Evolutionary conservation across 2,113 vertebrate genomes (phyloP), one percentile per base, ranked within the genome.

Genomic region (Taurulus bubalis): DNA sequence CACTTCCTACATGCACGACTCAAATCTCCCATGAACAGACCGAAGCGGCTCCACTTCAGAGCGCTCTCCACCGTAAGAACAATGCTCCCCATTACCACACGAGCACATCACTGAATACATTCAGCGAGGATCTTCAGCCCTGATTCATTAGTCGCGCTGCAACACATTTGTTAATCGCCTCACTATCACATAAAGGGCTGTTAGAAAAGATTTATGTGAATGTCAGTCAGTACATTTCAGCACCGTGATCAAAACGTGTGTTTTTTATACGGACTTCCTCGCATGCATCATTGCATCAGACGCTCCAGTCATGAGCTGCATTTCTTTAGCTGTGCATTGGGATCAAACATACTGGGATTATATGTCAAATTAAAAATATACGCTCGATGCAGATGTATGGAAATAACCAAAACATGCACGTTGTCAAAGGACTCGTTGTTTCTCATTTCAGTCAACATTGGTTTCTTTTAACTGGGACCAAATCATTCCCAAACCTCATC

Each of bases 81-180:
- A 74, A 65, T 32, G 49, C 32, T 8, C 34, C 67, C 26, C n/a
- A 40, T 78, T 69, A 70, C 34, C 4, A 59, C 53, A 34, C 58
- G 5, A 49, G 63, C 56, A 66, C 24, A 79, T 81, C 71, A 62
- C 49, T 49, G 73, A 81, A 82, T 75, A 80, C 51, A 79, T 75
- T 30, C 65, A 34, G 55, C 67, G 36, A 70, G 53, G 30, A 53
- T 83, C 56, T 71, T 36, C 60, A 83, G 65, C 71, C 73, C 42
- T 58, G 68, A 79, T 64, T 87, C 64, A 75, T 90, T 85, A 77
- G 80, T 79, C 53, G 11, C 47, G 18, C 71, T 36, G 64, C 64
- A 83, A 55, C 70, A 79, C 68, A 55, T 85, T 79, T 76, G 73
- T 74, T 87, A 83, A 85, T 81, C 62, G 36, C 77, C 55, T 55